These are phyloP conservation scores for Sarcoramphus papa DNA, from an alignment of 2,797 vertebrate species.

Conservation along the genomic window DNA sequence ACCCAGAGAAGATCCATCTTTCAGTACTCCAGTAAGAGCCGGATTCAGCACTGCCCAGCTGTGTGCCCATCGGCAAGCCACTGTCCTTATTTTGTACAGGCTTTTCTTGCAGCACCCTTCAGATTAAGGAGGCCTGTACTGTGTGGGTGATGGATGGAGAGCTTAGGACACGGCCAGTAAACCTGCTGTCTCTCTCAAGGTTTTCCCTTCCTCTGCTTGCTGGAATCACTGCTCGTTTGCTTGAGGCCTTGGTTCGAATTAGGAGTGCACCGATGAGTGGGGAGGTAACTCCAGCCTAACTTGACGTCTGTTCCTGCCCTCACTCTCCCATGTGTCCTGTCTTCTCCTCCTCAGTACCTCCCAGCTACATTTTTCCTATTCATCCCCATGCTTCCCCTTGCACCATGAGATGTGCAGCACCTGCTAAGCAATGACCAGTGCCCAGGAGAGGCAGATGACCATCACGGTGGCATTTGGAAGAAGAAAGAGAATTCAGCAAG, in stretches of 20 bases:
- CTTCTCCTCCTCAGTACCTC: not conserved
- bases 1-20: not conserved
- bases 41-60: not conserved
- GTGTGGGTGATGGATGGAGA: not conserved
- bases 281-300: not conserved
- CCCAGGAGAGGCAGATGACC: not conserved
- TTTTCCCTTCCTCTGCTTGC: not conserved
- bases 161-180: not conserved
- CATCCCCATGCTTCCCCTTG: not conserved
- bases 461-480: fast-evolving
- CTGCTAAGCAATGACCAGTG: not conserved
- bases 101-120: not conserved
- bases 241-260: not conserved
- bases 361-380: not conserved
- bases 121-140: not conserved
- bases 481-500: not conserved
- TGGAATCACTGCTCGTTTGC: not conserved
- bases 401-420: not conserved
- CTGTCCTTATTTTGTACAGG: not conserved
- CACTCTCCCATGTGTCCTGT: not conserved
- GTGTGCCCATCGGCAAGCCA: not conserved
- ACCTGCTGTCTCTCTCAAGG: too few relatives aligned
- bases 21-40: not conserved
- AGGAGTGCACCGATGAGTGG: not conserved
- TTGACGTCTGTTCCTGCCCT: not conserved